Conservation (phyloP, 2,797 vertebrate species). For the Notolabrus celidotus region DNA sequence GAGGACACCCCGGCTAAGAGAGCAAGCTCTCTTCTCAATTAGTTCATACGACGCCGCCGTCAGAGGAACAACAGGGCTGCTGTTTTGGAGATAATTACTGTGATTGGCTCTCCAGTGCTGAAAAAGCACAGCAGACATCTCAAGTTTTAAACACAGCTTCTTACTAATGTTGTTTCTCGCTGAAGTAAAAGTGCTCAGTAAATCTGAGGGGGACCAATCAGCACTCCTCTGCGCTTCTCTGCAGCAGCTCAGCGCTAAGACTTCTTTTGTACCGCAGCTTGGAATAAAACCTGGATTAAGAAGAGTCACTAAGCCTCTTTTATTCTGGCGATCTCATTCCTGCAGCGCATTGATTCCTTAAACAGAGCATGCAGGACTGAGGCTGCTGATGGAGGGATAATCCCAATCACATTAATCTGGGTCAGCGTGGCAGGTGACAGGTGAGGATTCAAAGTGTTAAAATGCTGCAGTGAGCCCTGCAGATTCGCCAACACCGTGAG, state of each 20-base stretch:
- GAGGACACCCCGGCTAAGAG: conserved; percentile 19
- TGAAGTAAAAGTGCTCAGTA: conserved; percentile 11
- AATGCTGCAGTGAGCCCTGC: conserved; percentile 26
- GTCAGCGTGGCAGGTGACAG: conserved; percentile 51
- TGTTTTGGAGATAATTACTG: conserved; percentile 62
- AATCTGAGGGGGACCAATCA: conserved; percentile 44
- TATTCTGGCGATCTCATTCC: conserved; percentile 55
- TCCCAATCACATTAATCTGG: conserved; percentile 58
- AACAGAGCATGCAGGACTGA: conserved; percentile 47
- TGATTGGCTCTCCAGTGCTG: conserved; percentile 42
- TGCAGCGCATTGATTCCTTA: conserved; percentile 60
- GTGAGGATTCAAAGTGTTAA: conserved; percentile 49
- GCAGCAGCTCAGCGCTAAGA: conserved; percentile 51
- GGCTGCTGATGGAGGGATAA: conserved; percentile 69
- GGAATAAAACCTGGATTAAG: conserved; percentile 74
- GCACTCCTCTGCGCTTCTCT: conserved; percentile 38
- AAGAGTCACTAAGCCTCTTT: conserved; percentile 67
- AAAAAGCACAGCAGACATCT: conserved; percentile 31
- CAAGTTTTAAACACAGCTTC: conserved; percentile 29
- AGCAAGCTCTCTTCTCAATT: conserved; percentile 57
- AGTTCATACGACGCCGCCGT: conserved; percentile 52
- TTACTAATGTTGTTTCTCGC: conserved; percentile 23
- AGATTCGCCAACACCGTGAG: conserved; percentile 2
- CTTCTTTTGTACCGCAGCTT: conserved; percentile 54
- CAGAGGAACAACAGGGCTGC: conserved; percentile 51